Evolutionary conservation across 2,113 vertebrate species (phyloP).

Genomic region (Cyprinodon variegatus): DNA sequence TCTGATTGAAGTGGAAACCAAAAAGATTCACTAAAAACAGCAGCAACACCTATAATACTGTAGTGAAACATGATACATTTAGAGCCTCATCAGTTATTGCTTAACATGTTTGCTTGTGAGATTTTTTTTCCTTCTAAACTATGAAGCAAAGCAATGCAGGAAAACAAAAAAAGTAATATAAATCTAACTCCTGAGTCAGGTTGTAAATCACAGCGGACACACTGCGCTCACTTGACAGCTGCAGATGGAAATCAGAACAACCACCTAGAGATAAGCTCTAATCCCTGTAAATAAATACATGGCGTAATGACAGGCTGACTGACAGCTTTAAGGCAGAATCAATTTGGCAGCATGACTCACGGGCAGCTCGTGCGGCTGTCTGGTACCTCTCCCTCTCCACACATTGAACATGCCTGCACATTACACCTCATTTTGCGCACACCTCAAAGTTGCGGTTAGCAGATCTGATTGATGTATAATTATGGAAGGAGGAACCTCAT

Average conservation of each 20-base stretch:
- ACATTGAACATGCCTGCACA: slow-evolving; percentile 32
- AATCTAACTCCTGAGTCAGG: slow-evolving; percentile 32
- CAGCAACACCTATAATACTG: neutral
- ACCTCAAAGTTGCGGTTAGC: neutral
- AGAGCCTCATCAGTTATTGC: slow-evolving; percentile 16
- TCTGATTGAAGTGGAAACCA: slow-evolving; percentile 51
- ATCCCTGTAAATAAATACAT: slow-evolving; percentile 50
- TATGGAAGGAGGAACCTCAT: too few species aligned
- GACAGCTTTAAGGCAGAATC: slow-evolving; percentile 58
- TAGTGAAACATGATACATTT: slow-evolving; percentile 37
- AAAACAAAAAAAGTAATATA: slow-evolving; percentile 23
- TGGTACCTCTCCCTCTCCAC: slow-evolving; percentile 52
- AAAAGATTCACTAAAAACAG: slow-evolving; percentile 43
- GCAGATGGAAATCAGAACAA: slow-evolving; percentile 56
- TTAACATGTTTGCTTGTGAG: neutral
- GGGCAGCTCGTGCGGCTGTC: slow-evolving; percentile 51
- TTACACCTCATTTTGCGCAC: slow-evolving; percentile 18
- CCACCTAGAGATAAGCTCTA: slow-evolving; percentile 57
- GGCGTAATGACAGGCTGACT: slow-evolving; percentile 64
- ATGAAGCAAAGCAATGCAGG: neutral
- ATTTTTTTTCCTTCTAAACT: neutral
- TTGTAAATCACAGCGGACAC: slow-evolving; percentile 12
- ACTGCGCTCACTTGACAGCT: slow-evolving; percentile 38
- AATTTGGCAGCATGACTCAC: slow-evolving; percentile 65
- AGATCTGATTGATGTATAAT: neutral